Base-by-base conservation (phyloP, 2,797 vertebrate genomes). In the Decapterus maruadsi region DNA sequence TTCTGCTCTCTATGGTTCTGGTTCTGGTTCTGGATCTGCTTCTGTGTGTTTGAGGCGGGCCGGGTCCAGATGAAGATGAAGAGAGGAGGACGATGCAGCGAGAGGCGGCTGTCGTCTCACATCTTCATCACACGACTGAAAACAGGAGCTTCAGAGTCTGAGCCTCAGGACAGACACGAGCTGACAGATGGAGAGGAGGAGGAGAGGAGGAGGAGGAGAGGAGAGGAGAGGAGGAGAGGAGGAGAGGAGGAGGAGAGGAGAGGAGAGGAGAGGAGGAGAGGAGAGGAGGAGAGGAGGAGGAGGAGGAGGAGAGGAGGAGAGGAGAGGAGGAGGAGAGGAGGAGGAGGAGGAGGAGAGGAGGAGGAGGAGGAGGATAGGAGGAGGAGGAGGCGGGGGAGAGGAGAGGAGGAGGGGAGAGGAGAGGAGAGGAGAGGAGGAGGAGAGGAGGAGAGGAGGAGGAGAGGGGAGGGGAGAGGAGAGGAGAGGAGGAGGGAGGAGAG, bases 121-220 rank as follows among this genome's bases (percentile, higher is more conserved):
- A 87, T 92, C 86, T 82, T 54, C 71, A 68, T 82, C 77, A 79
- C 46, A 42, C 4, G 1, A 17, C 34, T n/a, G 68, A 82, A 70
- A 61, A 72, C 69, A 83, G 36, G 55, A 69, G 79, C 63, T 78
- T 67, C 85, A 67, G 75, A 80, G 80, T 68, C 20, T 38, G 29
- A 20, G 89, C 92, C 91, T 80, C 72, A 12, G 89, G 92, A 94
- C 22, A 92, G 87, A 93, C 85, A 83, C 71, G 81, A 61, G 38
- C 38, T 9, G 86, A 78, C 90, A 94, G 92, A 94, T 92, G 90
- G 90, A 57, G 64, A 61, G 51, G 72, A 56, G 17, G 63, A 38
- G 5, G 26, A 57, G 8, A 6, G 42, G 20, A 12, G 17, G 26
- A 26, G 26, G 42, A 45, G 42, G 14, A 8, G 54, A 65, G 19